Evolutionary conservation across 2,113 vertebrate genomes (phyloP).

Genomic region (Barbus barbus): DNA sequence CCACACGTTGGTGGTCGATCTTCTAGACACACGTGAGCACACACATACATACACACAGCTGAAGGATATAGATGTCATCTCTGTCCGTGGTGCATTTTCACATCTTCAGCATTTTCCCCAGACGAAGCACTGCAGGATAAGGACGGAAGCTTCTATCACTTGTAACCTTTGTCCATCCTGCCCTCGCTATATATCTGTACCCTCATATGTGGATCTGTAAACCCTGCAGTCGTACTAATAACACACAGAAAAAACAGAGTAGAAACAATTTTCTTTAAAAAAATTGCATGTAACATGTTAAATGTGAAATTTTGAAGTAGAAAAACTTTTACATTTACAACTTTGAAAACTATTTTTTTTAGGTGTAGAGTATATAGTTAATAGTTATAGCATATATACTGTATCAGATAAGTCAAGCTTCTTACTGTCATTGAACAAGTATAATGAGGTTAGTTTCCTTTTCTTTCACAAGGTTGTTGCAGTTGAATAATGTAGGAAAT

Average conservation of each 20-base stretch:
- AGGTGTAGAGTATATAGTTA: too few species aligned
- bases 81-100: conserved; percentile 6
- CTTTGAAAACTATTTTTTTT: too few species aligned
- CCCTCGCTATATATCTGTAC: not conserved
- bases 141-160: conserved; percentile 29
- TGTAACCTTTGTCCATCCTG: conserved; percentile 25
- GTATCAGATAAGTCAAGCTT: too few species aligned
- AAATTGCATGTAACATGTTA: too few species aligned
- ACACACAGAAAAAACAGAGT: too few species aligned
- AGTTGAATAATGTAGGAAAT: conserved; percentile 38
- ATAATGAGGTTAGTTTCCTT: conserved; percentile 1
- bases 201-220: not conserved
- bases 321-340: too few species aligned
- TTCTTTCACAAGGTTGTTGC: not conserved
- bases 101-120: conserved; percentile 41
- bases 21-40: conserved; percentile 20
- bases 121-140: conserved; percentile 34
- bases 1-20: conserved; percentile 39
- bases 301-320: too few species aligned
- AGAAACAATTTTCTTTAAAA: too few species aligned
- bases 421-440: not conserved
- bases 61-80: conserved; percentile 45
- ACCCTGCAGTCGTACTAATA: too few species aligned
- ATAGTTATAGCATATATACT: too few species aligned
- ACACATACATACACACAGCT: conserved; percentile 16